Evolutionary conservation across 37 sponge, comb jelly and placozoan species (phyloP).

Genomic region (Ianthella basta): DNA sequence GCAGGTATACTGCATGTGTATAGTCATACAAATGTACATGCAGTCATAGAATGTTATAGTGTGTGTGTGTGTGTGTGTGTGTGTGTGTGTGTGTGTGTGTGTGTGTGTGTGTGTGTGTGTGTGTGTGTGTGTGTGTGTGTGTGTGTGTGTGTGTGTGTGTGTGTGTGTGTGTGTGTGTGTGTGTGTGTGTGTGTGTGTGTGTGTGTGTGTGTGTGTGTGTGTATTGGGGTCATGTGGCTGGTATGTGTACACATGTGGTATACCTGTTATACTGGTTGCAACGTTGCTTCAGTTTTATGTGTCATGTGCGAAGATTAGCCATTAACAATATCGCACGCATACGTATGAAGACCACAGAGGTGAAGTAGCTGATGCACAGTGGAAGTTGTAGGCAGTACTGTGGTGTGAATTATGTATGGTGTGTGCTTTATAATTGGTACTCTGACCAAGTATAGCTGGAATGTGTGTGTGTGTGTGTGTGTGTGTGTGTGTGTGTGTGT

Average conservation of each 20-base stretch:
- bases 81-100: conserved; percentile 27
- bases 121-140: conserved; percentile 27
- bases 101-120: conserved; percentile 27
- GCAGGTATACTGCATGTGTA: neutral
- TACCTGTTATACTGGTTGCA: too few species aligned
- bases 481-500: conserved; percentile 18
- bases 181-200: conserved; percentile 27
- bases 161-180: conserved; percentile 27
- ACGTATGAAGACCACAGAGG: too few species aligned
- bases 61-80: conserved; percentile 19
- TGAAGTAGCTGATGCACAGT: too few species aligned
- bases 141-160: conserved; percentile 27
- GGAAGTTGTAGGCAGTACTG: too few species aligned
- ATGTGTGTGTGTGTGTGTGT: conserved; percentile 27
- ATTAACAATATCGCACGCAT: too few species aligned
- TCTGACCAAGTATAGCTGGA: too few species aligned
- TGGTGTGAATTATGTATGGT: too few species aligned
- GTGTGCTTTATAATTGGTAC: too few species aligned
- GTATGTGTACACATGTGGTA: conserved; percentile 11
- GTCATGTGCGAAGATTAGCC: too few species aligned
- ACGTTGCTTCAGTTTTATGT: too few species aligned
- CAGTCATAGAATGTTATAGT: neutral
- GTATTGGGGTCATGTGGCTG: neutral
- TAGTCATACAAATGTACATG: neutral
- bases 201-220: conserved; percentile 27